Percentiles rank a stretch among this genome's conserved stretches.
Evolutionary conservation across 1,140 invertebrate genomes (phyloP).

Genomic region (Agrilus planipennis): DNA sequence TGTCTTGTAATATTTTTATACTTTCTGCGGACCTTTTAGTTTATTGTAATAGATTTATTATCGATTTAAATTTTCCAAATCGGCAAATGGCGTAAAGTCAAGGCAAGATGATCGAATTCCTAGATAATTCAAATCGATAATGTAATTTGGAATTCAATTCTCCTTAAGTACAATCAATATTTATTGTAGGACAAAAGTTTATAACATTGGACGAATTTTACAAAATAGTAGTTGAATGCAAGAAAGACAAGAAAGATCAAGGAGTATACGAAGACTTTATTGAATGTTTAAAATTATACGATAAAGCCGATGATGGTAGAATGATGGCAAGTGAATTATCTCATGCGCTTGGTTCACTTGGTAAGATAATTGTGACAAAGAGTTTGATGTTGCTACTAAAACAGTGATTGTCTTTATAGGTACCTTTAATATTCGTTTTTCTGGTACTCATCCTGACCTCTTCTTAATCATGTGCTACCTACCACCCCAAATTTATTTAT

Average conservation of each 20-base stretch:
- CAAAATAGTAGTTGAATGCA: slow-evolving; percentile 52
- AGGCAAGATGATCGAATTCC: too few relatives aligned
- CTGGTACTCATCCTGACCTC: too few relatives aligned
- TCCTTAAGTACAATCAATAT: too few relatives aligned
- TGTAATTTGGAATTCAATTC: too few relatives aligned
- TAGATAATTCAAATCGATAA: too few relatives aligned
- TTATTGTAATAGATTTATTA: not conserved
- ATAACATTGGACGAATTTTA: slow-evolving; percentile 62
- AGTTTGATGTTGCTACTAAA: too few relatives aligned
- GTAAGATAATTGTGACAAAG: slow-evolving; percentile 36
- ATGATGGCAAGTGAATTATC: slow-evolving; percentile 59
- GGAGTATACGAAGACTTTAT: slow-evolving; percentile 66
- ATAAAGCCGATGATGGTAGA: slow-evolving; percentile 62
- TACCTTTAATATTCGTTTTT: too few relatives aligned
- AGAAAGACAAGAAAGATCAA: slow-evolving; percentile 52
- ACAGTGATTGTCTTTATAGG: too few relatives aligned
- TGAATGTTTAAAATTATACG: slow-evolving; percentile 66
- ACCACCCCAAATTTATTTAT: too few relatives aligned
- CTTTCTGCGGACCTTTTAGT: not conserved
- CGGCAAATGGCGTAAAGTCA: too few relatives aligned
- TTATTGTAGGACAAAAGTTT: slow-evolving; percentile 44
- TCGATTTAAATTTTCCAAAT: not conserved
- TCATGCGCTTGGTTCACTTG: slow-evolving; percentile 56
- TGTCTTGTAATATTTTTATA: too few relatives aligned
- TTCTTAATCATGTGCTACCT: too few relatives aligned